Evolutionary conservation across 2,113 vertebrate species (phyloP).

Genomic region (Aegithalos caudatus): DNA sequence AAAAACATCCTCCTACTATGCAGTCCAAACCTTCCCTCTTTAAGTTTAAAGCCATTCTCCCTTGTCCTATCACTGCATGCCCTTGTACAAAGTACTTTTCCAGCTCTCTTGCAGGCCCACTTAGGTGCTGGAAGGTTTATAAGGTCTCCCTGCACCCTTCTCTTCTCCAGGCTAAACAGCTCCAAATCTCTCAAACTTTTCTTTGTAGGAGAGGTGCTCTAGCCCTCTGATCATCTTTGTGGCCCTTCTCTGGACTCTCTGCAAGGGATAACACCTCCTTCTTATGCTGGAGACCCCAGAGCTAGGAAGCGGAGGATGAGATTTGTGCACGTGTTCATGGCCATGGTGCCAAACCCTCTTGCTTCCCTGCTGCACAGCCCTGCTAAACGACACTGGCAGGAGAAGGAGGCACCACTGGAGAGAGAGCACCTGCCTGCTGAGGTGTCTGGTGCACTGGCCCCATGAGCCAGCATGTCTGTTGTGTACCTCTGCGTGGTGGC

Average conservation of each 20-base stretch:
- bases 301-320: neutral
- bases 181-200: neutral
- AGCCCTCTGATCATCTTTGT: neutral
- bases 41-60: neutral
- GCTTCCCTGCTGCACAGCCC: rapidly evolving
- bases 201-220: neutral
- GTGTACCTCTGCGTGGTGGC: rapidly evolving
- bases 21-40: neutral
- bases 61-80: neutral
- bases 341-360: rapidly evolving
- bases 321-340: rapidly evolving
- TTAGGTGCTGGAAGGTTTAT: neutral
- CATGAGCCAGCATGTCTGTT: rapidly evolving
- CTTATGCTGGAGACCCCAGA: no score
- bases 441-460: neutral
- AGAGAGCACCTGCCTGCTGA: neutral
- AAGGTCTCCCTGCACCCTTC: neutral
- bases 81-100: neutral
- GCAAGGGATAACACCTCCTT: neutral
- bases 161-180: neutral
- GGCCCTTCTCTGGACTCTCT: neutral
- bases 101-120: neutral
- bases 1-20: neutral
- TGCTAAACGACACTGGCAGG: neutral
- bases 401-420: neutral